phyloP scores from a whole-genome alignment of 1,140 invertebrate species.

The Acyrthosiphon pisum region DNA sequence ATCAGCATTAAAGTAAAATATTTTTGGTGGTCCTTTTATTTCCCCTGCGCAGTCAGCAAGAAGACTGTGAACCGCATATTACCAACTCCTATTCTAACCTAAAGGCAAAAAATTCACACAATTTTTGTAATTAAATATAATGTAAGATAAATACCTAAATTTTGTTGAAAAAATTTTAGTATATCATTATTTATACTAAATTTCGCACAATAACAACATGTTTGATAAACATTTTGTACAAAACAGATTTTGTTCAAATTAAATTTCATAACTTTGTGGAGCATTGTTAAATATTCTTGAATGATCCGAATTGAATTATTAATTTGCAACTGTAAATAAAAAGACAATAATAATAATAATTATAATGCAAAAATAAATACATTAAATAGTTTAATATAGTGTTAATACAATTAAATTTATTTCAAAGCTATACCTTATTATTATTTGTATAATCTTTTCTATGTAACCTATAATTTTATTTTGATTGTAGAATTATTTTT shows the following conservation, averaged over 20 bases:
- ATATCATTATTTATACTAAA: neutral
- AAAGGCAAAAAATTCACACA: neutral
- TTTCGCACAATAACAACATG: neutral
- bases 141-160: constrained; percentile 32
- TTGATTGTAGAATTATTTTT: too few relatives aligned
- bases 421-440: neutral
- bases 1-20: too few relatives aligned
- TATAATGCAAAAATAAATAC: neutral
- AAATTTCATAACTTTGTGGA: neutral
- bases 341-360: neutral
- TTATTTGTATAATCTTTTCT: neutral
- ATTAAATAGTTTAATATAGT: neutral
- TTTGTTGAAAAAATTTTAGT: neutral
- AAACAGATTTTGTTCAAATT: neutral
- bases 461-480: neutral
- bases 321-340: constrained; percentile 1
- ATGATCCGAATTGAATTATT: neutral
- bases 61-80: too few relatives aligned
- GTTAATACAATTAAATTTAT: neutral
- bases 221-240: neutral
- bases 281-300: neutral
- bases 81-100: too few relatives aligned
- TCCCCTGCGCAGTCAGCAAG: too few relatives aligned
- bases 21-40: too few relatives aligned
- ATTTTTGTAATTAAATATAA: neutral